Percentiles rank a stretch among this genome's conserved stretches.
phyloP scores from a whole-genome alignment of 2,113 vertebrate genomes.

The Geococcyx californianus region DNA sequence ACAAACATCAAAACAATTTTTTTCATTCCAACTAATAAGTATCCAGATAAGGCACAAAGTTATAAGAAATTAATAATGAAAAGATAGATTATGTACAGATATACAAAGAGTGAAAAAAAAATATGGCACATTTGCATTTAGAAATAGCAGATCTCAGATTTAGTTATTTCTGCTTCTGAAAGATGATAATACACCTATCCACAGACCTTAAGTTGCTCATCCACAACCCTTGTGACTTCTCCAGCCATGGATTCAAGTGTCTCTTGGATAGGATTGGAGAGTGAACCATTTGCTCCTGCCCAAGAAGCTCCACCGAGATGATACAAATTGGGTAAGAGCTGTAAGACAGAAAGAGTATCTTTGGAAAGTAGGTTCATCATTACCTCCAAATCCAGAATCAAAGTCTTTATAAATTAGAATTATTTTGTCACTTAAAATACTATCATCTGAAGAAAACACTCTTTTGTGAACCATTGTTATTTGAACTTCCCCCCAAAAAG shows the following conservation, averaged over 20 bases:
- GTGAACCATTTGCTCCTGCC: constrained; percentile 80
- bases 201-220: constrained; percentile 93
- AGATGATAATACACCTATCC: background rate
- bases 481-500: background rate
- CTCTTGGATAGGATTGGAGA: constrained; percentile 90
- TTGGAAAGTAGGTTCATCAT: background rate
- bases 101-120: background rate
- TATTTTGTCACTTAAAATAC: background rate
- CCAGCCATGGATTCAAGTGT: constrained; percentile 95
- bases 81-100: background rate
- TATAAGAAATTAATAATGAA: background rate
- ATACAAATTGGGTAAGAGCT: constrained; percentile 95
- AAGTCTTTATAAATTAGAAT: background rate
- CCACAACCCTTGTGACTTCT: constrained; percentile 92
- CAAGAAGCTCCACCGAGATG: constrained; percentile 87
- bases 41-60: background rate
- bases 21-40: background rate
- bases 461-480: background rate
- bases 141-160: background rate
- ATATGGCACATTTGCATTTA: background rate
- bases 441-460: background rate
- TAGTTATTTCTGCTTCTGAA: background rate
- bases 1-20: background rate
- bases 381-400: background rate
- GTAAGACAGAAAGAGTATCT: background rate